Percentiles rank a stretch among this genome's conserved stretches.
These are phyloP conservation scores for Discoglossus pictus DNA, from an alignment of 2,797 vertebrate species.

Conservation along the genomic window DNA sequence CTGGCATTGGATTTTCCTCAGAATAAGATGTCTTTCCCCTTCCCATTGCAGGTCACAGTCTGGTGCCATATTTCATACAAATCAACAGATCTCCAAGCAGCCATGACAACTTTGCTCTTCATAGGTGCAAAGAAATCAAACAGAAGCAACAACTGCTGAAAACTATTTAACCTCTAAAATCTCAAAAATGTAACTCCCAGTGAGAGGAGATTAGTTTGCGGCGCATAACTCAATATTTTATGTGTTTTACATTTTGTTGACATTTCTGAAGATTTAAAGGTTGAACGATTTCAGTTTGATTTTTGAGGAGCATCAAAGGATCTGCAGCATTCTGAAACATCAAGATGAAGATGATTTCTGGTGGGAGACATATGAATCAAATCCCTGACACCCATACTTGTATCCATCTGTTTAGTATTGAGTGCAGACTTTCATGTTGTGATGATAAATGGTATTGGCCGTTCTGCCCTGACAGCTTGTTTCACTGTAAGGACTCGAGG, in stretches of 20 bases:
- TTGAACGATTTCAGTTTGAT: conserved; percentile 68
- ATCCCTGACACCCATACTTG: conserved; percentile 70
- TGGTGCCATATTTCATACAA: background rate
- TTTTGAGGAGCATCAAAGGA: conserved; percentile 69
- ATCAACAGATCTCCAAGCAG: background rate
- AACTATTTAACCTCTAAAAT: conserved; percentile 3
- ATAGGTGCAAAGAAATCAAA: conserved; percentile 28
- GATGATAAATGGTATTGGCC: conserved; percentile 80
- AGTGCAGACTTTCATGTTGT: conserved; percentile 85
- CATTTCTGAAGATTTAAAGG: conserved; percentile 67
- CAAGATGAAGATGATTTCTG: conserved; percentile 70
- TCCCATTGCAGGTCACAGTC: too few relatives aligned
- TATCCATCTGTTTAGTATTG: conserved; percentile 95
- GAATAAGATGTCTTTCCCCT: too few relatives aligned
- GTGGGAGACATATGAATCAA: conserved; percentile 75
- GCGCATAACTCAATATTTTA: conserved; percentile 46
- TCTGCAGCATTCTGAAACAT: conserved; percentile 62
- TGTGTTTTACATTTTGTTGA: conserved; percentile 67
- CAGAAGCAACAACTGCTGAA: conserved; percentile 1
- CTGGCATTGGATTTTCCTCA: too few relatives aligned
- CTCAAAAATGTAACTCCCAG: background rate
- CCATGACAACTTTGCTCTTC: background rate
- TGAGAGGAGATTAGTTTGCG: background rate
- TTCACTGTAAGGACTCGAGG: conserved; percentile 71
- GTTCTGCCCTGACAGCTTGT: conserved; percentile 70